phyloP scores from a whole-genome alignment of 2,888 invertebrate genomes.

The Heterodera filipjevi region DNA sequence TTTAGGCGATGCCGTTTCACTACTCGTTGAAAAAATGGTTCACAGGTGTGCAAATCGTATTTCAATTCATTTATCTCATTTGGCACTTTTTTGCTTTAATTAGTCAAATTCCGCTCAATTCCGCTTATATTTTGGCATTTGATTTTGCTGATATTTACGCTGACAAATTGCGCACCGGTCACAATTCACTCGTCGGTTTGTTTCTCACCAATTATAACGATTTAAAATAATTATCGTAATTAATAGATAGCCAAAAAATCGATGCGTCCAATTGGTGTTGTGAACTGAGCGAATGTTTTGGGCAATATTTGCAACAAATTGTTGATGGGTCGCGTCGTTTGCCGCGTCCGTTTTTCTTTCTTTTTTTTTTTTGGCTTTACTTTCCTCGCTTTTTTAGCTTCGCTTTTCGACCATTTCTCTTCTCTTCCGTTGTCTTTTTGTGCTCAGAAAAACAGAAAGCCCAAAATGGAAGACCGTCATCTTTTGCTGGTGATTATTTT shows the following conservation, averaged over 20 bases:
- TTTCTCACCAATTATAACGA: not conserved
- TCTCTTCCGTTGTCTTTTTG: slow-evolving; percentile 29
- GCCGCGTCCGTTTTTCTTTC: slow-evolving; percentile 33
- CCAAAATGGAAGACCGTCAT: slow-evolving; percentile 48
- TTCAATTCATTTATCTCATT: not conserved
- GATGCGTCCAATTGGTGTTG: slow-evolving; percentile 32
- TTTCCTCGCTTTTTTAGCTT: not conserved
- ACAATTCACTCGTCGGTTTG: slow-evolving; percentile 1
- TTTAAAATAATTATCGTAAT: not conserved
- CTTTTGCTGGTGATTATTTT: slow-evolving; percentile 26
- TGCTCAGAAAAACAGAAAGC: slow-evolving; percentile 39
- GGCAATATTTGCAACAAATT: slow-evolving; percentile 31
- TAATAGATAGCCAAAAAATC: slow-evolving; percentile 8
- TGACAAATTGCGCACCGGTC: slow-evolving; percentile 33
- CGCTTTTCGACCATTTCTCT: slow-evolving; percentile 38
- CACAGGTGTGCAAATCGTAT: slow-evolving; percentile 8
- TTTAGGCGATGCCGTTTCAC: slow-evolving; percentile 37
- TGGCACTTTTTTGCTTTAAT: not conserved
- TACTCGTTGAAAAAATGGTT: slow-evolving; percentile 36
- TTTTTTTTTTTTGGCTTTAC: not conserved
- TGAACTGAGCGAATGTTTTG: slow-evolving; percentile 32
- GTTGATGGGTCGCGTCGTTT: slow-evolving; percentile 23
- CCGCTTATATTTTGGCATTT: slow-evolving; percentile 34
- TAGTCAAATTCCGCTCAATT: slow-evolving; percentile 44
- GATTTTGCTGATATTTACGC: slow-evolving; percentile 37